Conservation (phyloP, 2,888 invertebrate species). For the Muschampia plurimacula region DNA sequence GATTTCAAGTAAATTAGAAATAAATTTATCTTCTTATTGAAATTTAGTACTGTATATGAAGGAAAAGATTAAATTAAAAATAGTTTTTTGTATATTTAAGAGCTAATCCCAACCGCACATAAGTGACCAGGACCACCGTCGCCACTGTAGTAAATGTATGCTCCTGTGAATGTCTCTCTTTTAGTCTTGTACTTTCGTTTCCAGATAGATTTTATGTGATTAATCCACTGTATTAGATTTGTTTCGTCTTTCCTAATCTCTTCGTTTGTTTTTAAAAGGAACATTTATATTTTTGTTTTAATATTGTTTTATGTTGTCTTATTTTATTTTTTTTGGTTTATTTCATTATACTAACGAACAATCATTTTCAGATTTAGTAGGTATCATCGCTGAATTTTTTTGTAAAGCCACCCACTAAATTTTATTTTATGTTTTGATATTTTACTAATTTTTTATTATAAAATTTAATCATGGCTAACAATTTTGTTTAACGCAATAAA, state of each 20-base stretch:
- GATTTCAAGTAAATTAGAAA: too few species aligned
- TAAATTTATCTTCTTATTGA: too few species aligned
- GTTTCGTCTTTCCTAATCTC: conserved; percentile 33
- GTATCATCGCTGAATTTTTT: conserved; percentile 22
- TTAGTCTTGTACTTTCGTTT: conserved; percentile 38
- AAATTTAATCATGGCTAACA: conserved; percentile 10
- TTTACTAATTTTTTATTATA: conserved; percentile 11
- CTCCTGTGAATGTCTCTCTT: conserved; percentile 42
- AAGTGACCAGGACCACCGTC: conserved; percentile 45
- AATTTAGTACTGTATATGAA: too few species aligned
- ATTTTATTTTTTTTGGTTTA: conserved; percentile 9
- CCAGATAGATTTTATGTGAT: conserved; percentile 32
- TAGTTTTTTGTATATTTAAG: background rate
- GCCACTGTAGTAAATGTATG: conserved; percentile 49
- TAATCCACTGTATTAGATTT: conserved; percentile 50
- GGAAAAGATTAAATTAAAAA: background rate
- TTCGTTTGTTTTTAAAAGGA: conserved; percentile 17
- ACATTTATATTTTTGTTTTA: background rate
- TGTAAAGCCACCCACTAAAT: conserved; percentile 17
- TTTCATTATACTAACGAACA: conserved; percentile 30
- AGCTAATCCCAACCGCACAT: conserved; percentile 2
- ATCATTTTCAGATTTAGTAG: conserved; percentile 42
- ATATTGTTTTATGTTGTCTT: conserved; percentile 31
- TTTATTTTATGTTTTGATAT: background rate
- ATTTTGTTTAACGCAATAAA: background rate